Evolutionary conservation across 2,113 vertebrate genomes (phyloP).

Genomic region (Eulemur macaco): DNA sequence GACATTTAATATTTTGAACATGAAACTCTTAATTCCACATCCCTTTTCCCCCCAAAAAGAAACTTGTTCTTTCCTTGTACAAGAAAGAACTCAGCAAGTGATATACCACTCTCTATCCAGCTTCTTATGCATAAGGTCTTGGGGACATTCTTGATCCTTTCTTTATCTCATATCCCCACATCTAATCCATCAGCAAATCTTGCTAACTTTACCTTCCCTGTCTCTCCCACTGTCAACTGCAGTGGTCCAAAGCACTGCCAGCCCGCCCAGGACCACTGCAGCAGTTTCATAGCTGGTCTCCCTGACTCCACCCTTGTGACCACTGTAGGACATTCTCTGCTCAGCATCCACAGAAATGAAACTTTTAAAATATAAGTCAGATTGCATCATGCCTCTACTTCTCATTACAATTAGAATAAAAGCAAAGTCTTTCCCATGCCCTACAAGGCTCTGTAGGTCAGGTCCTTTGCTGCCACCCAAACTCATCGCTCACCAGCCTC

Average conservation of each 20-base stretch:
- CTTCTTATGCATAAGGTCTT: background rate
- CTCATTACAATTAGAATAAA: background rate
- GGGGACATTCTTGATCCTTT: background rate
- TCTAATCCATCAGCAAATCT: background rate
- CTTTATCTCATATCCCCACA: background rate
- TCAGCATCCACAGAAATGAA: background rate
- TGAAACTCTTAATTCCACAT: background rate
- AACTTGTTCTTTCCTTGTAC: background rate
- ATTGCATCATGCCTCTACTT: background rate
- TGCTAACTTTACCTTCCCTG: background rate
- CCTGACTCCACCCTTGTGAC: background rate
- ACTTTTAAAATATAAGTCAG: background rate
- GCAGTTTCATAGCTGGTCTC: background rate
- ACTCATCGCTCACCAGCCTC: background rate
- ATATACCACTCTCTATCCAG: background rate
- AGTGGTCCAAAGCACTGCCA: background rate
- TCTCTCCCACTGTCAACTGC: background rate
- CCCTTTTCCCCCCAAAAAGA: background rate
- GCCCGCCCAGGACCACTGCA: too few species aligned
- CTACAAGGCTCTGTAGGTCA: background rate
- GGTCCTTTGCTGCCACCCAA: background rate
- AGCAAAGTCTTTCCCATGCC: background rate
- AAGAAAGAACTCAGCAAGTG: background rate
- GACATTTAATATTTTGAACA: background rate
- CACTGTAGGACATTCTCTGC: background rate